Evolutionary conservation across 2,888 invertebrate genomes (phyloP), one percentile per base, ranked within the genome.

Genomic region (Bruchidius siliquastri): DNA sequence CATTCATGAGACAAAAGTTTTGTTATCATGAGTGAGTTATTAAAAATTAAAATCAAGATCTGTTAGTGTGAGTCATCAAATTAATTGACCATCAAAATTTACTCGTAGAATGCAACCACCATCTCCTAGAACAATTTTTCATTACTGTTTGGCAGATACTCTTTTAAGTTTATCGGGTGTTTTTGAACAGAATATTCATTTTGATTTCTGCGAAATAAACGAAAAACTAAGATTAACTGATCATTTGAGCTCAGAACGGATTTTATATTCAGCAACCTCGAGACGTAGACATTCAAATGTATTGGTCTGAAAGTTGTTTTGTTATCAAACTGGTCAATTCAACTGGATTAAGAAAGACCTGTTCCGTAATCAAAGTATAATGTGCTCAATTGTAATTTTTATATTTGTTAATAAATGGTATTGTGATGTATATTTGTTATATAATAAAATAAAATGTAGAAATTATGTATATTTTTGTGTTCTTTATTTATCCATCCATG

Each of bases 371-470:
- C 4, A 26, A 70, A n/a, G n/a, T n/a, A 70, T 74, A 76, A 79
- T 76, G 81, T 84, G 84, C 83, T 84, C 83, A 84, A 84, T 79
- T 79, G 75, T 81, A 81, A 80, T 79, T 81, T 80, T 79, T 82
- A 79, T 78, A 80, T 80, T 82, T 82, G 80, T 83, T 83, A 81
- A 79, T 80, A 83, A 78, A 79, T 81, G 79, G 83, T 83, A 84
- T 82, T 83, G 83, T 84, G 84, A 84, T 84, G 83, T 82, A 82
- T 81, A 80, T 81, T 79, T 84, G 81, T 77, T 80, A 78, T 78
- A 77, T 78, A 78, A 77, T 77, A 75, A 76, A 78, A 77, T 77
- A 76, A 77, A 77, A 68, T 74, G 69, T 72, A 71, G 26, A 49
- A 72, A 71, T 71, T 49, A 26, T 18, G 67, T 1, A 3, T 67